phyloP scores from a whole-genome alignment of 1,140 invertebrate genomes.

The Lethocerus indicus region DNA sequence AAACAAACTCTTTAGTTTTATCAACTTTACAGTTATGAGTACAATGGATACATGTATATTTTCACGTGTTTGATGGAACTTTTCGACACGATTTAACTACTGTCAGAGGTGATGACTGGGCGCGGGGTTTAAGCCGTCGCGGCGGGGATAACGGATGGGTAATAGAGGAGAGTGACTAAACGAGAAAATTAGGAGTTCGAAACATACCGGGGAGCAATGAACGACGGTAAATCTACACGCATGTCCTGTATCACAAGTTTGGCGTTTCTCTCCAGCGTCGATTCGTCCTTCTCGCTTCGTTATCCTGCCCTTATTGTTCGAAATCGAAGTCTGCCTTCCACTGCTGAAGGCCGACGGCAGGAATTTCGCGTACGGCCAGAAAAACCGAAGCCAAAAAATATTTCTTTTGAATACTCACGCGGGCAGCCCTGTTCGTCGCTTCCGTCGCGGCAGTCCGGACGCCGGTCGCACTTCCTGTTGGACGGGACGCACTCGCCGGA shows the following conservation, averaged over 20 bases:
- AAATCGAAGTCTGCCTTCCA: slow-evolving; percentile 22
- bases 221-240: background rate
- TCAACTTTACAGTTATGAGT: too few species aligned
- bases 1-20: too few species aligned
- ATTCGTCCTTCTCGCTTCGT: slow-evolving; percentile 37
- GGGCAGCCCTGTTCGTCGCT: slow-evolving; percentile 53
- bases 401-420: slow-evolving; percentile 27
- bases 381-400: background rate
- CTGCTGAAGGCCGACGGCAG: slow-evolving; percentile 18
- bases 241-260: background rate
- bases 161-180: too few species aligned
- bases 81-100: too few species aligned
- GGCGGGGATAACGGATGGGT: too few species aligned
- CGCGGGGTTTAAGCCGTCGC: too few species aligned
- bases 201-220: too few species aligned
- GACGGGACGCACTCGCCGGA: slow-evolving; percentile 37
- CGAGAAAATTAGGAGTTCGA: too few species aligned
- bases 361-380: background rate
- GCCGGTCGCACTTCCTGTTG: slow-evolving; percentile 38
- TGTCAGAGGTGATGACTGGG: too few species aligned
- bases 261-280: slow-evolving; percentile 33
- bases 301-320: slow-evolving; percentile 31
- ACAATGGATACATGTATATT: too few species aligned
- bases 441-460: slow-evolving; percentile 41
- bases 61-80: too few species aligned